Percentiles rank a stretch among this genome's conserved stretches.
Evolutionary conservation across 1,140 invertebrate genomes (phyloP).

Genomic region (Araneus ventricosus): DNA sequence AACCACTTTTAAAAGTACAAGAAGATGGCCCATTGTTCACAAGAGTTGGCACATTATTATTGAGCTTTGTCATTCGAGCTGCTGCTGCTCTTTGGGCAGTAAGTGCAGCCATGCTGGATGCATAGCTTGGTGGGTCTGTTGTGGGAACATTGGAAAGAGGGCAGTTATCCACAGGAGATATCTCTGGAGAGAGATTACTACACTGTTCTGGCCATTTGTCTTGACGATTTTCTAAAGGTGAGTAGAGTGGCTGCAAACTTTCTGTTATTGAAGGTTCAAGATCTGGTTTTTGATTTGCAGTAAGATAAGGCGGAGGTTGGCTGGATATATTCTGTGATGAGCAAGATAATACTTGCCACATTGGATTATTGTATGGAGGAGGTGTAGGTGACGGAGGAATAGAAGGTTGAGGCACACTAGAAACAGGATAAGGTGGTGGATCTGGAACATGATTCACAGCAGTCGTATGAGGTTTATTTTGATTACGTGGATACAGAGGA

Average conservation of each 20-base stretch:
- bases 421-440: conserved; percentile 78
- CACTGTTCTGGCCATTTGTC: conserved; percentile 66
- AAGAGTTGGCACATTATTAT: conserved; percentile 75
- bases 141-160: conserved; percentile 84
- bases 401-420: conserved; percentile 69
- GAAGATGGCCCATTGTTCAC: conserved; percentile 83
- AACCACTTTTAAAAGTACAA: conserved; percentile 81
- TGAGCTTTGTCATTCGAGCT: conserved; percentile 81
- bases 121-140: conserved; percentile 94
- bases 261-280: conserved; percentile 40
- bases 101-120: conserved; percentile 93
- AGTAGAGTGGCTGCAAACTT: conserved; percentile 27
- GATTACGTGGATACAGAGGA: conserved; percentile 76
- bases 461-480: conserved; percentile 66
- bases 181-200: conserved; percentile 45
- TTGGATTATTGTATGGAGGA: conserved; percentile 76
- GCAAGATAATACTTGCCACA: conserved; percentile 59
- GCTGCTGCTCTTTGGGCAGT: conserved; percentile 84
- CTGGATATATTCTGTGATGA: conserved; percentile 55
- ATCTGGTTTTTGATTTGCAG: conserved; percentile 44
- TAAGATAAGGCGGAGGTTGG: conserved; percentile 55
- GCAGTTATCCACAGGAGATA: conserved; percentile 54
- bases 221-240: conserved; percentile 49
- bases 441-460: conserved; percentile 69
- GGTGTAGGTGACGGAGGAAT: conserved; percentile 78